Evolutionary conservation across 2,113 vertebrate genomes (phyloP), one percentile per base, ranked within the genome.

Genomic region (Neoarius graeffei): DNA sequence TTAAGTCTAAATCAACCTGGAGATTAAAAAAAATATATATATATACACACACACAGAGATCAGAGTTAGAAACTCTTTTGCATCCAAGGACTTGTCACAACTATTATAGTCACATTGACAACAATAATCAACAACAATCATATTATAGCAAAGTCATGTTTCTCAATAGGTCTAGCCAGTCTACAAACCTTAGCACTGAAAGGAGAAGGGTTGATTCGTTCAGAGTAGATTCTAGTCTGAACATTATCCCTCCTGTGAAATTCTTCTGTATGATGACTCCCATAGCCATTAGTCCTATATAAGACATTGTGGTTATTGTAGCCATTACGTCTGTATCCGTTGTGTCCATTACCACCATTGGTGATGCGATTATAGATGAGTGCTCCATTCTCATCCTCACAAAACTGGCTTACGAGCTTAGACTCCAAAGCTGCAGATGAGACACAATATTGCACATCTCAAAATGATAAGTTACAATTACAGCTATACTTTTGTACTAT

Each of bases 311-410:
- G 54, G 84, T 62, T 60, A 50, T 85, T 7, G 8, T 76, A 86
- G 1, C 91, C 92, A 20, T 92, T 93, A 73, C 93, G 93, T 64
- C 91, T 84, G 1, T 93, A 87, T 82, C 85, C 89, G 10, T 81
- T 93, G 88, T 92, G 90, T 87, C 93, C 94, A 85, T 94, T 91
- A 20, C 48, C 92, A 82, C 93, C 90, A 54, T 96, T 96, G 92
- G 94, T 91, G 15, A 96, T 91, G 15, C 30, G 95, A 82, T 96
- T 97, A 91, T 96, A 96, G 92, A 96, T 94, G 67, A 96, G 93
- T 50, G 95, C 96, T 4, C 96, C 95, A 35, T 96, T 96, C 93
- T 97, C 96, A 93, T 98, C 97, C 93, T 98, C 97, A 93, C 97
- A 98, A 91, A 98, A 97, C 64, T 97, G 97, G 89, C 94, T 97